A percentile compares a stretch with the other conserved stretches of the same genome.
Evolutionary conservation across 2,888 invertebrate species (phyloP).

Genomic region (Mythimna vitellina): DNA sequence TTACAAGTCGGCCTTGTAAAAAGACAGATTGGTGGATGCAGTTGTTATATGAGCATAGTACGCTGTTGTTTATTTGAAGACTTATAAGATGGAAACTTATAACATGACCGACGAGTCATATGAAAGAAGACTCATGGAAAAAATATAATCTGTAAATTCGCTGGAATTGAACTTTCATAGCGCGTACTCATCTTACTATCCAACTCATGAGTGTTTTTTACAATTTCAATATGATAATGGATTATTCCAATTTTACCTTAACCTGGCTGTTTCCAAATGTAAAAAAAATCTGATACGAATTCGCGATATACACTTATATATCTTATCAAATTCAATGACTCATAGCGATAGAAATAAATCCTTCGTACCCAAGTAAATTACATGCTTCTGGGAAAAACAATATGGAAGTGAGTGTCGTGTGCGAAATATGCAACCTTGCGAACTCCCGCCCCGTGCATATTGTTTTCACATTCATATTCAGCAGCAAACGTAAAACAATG

Average conservation of each 20-base stretch:
- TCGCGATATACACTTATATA: slow-evolving; percentile 20
- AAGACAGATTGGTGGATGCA: slow-evolving; percentile 18
- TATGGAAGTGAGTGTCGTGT: slow-evolving; percentile 18
- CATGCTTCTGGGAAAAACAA: slow-evolving; percentile 14
- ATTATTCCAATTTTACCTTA: slow-evolving; percentile 12
- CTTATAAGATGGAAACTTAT: slow-evolving; percentile 1
- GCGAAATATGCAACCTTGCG: slow-evolving; percentile 41
- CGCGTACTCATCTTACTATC: no score
- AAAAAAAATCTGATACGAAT: slow-evolving; percentile 13
- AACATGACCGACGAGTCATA: no score
- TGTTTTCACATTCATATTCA: slow-evolving; percentile 50
- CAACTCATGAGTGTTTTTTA: not conserved
- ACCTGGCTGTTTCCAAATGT: slow-evolving; percentile 19
- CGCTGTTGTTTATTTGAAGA: not conserved
- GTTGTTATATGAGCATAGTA: slow-evolving; percentile 8
- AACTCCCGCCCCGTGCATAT: slow-evolving; percentile 29
- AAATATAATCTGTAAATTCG: not conserved
- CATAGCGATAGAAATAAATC: slow-evolving; percentile 27
- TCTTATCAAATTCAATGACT: slow-evolving; percentile 46
- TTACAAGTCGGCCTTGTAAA: slow-evolving; percentile 31
- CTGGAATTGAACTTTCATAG: not conserved
- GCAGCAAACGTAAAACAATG: slow-evolving; percentile 47
- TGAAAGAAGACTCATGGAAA: no score
- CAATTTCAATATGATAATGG: slow-evolving; percentile 5
- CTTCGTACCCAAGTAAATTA: slow-evolving; percentile 9